A percentile compares a stretch with the other conserved stretches of the same genome.
Evolutionary conservation across 2,797 vertebrate species (phyloP).

Genomic region (Coilia nasus): DNA sequence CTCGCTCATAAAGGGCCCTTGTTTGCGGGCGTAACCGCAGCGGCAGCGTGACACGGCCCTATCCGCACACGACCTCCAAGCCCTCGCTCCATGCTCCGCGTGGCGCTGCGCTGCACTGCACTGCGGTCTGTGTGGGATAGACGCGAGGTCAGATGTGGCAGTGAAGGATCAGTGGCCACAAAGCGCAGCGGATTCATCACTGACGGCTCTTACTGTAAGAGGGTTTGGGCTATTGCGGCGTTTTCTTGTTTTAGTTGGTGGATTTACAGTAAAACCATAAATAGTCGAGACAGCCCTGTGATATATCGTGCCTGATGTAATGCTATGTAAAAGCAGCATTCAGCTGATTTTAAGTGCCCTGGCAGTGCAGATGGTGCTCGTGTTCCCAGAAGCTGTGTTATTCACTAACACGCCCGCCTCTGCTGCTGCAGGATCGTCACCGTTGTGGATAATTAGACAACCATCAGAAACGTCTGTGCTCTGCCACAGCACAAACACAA

Average conservation of each 20-base stretch:
- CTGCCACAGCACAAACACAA: too few relatives aligned
- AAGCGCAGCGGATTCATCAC: conserved; percentile 5
- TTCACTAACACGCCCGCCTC: neutral
- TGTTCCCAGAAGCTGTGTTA: neutral
- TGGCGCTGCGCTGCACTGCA: too few relatives aligned
- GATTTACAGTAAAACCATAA: neutral
- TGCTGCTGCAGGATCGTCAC: neutral
- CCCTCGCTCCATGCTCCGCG: neutral
- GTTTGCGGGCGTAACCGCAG: conserved; percentile 26
- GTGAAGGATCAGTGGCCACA: neutral
- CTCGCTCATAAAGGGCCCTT: conserved; percentile 33
- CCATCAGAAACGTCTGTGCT: too few relatives aligned
- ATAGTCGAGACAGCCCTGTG: neutral
- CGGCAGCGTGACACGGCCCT: neutral
- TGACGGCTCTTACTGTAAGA: neutral
- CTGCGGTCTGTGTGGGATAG: too few relatives aligned
- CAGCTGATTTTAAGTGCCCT: neutral
- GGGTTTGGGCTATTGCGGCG: neutral
- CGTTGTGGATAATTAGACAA: too few relatives aligned
- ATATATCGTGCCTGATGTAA: neutral
- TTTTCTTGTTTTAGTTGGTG: neutral
- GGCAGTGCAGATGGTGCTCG: neutral
- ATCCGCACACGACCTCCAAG: neutral
- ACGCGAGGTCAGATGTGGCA: neutral
- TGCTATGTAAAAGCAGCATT: neutral